Evolutionary conservation across 2,888 invertebrate genomes (phyloP).

Genomic region (Megamerina dolium): DNA sequence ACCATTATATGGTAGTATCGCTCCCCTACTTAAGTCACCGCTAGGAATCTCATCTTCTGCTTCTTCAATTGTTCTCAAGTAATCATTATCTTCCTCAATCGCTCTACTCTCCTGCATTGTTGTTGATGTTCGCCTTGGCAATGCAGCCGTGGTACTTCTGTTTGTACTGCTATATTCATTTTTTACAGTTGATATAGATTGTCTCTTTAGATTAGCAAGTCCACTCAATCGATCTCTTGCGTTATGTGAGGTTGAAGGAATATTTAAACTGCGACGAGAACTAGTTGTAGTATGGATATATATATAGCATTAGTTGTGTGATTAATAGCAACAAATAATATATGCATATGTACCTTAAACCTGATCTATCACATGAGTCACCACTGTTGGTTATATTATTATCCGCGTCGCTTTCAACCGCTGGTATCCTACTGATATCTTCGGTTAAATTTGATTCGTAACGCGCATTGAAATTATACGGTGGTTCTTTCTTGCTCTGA

Average conservation of each 20-base stretch:
- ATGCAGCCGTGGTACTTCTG: constrained; percentile 2
- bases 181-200: constrained; percentile 26
- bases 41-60: not conserved
- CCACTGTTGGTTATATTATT: no score
- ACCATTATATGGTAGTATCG: constrained; percentile 14
- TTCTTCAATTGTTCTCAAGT: constrained; percentile 4
- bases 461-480: constrained; percentile 32
- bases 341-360: no score
- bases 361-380: no score
- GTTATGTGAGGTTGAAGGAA: constrained; percentile 28
- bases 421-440: constrained; percentile 17
- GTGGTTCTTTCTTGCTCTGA: constrained; percentile 30
- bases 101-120: constrained; percentile 24
- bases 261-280: constrained; percentile 40
- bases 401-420: constrained; percentile 33
- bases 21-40: constrained; percentile 16
- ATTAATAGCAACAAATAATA: no score
- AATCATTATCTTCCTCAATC: constrained; percentile 16
- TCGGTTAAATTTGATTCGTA: no score
- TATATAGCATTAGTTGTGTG: no score
- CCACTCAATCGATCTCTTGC: constrained; percentile 15
- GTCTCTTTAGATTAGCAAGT: constrained; percentile 31
- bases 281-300: no score
- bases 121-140: constrained; percentile 25
- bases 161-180: constrained; percentile 10